A percentile compares a stretch with the other conserved stretches of the same genome.
Evolutionary conservation across 2,797 vertebrate genomes (phyloP).

Genomic region (Coluber constrictor): DNA sequence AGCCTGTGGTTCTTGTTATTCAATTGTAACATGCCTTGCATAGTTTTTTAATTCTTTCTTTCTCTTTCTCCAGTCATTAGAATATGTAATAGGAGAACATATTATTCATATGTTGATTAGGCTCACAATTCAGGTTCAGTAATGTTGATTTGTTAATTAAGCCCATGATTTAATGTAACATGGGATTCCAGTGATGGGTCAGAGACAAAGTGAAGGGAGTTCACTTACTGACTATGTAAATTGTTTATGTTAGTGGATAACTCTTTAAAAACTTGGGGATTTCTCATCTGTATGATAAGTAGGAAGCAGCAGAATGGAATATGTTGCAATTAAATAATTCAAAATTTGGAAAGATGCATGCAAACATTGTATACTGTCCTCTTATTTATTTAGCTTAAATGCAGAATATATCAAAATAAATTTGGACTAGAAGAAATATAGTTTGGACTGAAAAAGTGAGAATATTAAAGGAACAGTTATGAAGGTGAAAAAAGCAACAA

Average conservation of each 20-base stretch:
- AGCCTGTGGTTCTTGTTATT: not conserved
- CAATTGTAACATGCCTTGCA: not conserved
- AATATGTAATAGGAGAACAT: not conserved
- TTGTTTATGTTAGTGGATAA: not conserved
- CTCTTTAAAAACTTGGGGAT: not conserved
- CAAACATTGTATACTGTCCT: not conserved
- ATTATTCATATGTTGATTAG: not conserved
- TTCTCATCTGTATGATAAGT: not conserved
- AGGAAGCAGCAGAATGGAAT: not conserved
- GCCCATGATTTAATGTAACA: not conserved
- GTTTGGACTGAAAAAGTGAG: not conserved
- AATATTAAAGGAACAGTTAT: not conserved
- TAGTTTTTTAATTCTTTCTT: not conserved
- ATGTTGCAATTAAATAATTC: not conserved
- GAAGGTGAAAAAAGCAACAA: not conserved
- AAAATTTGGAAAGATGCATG: not conserved
- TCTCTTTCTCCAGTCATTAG: not conserved
- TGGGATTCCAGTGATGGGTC: not conserved
- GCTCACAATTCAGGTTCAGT: not conserved
- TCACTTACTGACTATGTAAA: not conserved
- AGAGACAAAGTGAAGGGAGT: not conserved
- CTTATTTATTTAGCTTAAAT: not conserved
- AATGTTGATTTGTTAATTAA: not conserved
- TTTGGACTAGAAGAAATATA: not conserved
- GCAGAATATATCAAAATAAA: too few relatives aligned